phyloP scores from a whole-genome alignment of 2,888 invertebrate species.

The Venusia cambrica region DNA sequence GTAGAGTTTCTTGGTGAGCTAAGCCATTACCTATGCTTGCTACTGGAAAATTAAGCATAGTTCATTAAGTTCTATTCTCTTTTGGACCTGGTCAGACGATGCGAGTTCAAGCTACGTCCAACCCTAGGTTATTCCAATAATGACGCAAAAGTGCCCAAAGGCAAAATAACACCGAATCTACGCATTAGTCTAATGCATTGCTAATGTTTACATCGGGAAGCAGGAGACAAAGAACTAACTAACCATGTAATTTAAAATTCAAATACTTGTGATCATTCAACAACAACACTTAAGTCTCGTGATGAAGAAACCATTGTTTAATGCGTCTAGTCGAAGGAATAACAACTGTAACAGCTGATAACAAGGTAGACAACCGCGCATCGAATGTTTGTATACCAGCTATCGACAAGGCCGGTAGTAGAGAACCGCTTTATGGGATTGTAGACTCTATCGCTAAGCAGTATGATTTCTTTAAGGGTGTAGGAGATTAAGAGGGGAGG shows the following conservation, averaged over 20 bases:
- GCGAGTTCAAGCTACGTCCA: too few relatives aligned
- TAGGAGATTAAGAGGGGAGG: conserved; percentile 23
- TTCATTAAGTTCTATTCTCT: too few relatives aligned
- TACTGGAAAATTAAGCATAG: too few relatives aligned
- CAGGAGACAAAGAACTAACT: conserved; percentile 32
- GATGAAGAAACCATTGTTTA: conserved; percentile 42
- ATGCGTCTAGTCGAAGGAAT: conserved; percentile 35
- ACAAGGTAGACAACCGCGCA: conserved; percentile 41
- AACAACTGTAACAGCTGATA: conserved; percentile 38
- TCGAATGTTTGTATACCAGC: conserved; percentile 39
- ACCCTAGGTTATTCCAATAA: too few relatives aligned
- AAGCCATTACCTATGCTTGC: too few relatives aligned
- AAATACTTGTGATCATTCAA: conserved; percentile 36
- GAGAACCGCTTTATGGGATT: conserved; percentile 35
- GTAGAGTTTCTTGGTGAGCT: too few relatives aligned
- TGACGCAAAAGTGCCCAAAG: too few relatives aligned
- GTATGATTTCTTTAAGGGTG: conserved; percentile 38
- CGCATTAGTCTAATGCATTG: conserved; percentile 24
- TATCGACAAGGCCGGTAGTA: conserved; percentile 52
- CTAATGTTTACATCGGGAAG: conserved; percentile 20
- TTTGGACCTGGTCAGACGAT: too few relatives aligned
- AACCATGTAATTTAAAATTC: conserved; percentile 40
- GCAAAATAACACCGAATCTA: too few relatives aligned
- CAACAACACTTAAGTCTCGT: conserved; percentile 35
- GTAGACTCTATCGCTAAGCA: conserved; percentile 37